Conservation (phyloP, 1,140 invertebrate genomes). For the Aphidius gifuensis region DNA sequence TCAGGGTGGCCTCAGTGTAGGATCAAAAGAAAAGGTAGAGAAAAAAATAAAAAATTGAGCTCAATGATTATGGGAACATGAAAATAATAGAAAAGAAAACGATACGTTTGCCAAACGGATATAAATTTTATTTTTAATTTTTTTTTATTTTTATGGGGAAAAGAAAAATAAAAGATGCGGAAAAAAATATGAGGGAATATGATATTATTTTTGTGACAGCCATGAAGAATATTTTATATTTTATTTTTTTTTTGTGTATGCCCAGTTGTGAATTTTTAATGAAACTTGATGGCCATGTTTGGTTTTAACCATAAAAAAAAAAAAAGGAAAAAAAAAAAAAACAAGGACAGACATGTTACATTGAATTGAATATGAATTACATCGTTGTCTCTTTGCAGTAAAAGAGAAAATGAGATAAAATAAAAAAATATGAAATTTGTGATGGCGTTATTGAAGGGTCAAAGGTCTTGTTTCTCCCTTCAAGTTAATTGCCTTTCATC, state of each 20-base stretch:
- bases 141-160: background rate
- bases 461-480: conserved; percentile 14
- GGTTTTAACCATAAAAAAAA: too few relatives aligned
- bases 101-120: conserved; percentile 28
- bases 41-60: conserved; percentile 10
- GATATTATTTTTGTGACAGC: conserved; percentile 22
- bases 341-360: background rate
- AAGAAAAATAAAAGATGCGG: background rate
- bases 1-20: conserved; percentile 3
- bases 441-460: conserved; percentile 13
- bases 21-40: conserved; percentile 16
- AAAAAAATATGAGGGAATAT: conserved; percentile 15
- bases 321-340: too few relatives aligned
- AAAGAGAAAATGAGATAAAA: too few relatives aligned
- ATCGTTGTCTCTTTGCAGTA: conserved; percentile 16
- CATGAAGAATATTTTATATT: background rate
- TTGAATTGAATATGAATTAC: conserved; percentile 21
- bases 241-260: background rate
- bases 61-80: conserved; percentile 3
- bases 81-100: conserved; percentile 11
- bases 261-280: background rate
- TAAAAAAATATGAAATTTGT: too few relatives aligned
- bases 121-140: conserved; percentile 1
- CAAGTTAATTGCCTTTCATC: conserved; percentile 25
- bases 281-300: background rate